These are phyloP conservation scores for Danaus plexippus DNA, from an alignment of 1,140 invertebrate genomes.

Conservation along the genomic window DNA sequence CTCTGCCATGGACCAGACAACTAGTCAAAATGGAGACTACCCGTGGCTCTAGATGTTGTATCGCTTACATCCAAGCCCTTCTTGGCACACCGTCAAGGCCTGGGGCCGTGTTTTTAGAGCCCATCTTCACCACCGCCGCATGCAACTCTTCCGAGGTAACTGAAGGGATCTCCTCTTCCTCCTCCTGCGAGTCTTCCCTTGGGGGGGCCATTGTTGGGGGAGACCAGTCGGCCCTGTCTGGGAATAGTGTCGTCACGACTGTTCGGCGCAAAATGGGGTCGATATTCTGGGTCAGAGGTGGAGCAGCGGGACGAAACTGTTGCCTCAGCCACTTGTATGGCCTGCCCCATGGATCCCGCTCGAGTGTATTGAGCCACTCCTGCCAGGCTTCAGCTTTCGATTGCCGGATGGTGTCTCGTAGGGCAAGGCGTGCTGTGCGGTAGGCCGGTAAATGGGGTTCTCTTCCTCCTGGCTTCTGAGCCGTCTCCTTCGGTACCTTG, in stretches of 20 bases:
- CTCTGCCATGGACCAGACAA: background rate
- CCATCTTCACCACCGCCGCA: background rate
- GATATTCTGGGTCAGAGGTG: conserved; percentile 9
- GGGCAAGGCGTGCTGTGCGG: no score
- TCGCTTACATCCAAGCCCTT: no score
- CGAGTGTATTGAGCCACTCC: conserved; percentile 1
- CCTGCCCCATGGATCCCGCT: conserved; percentile 19
- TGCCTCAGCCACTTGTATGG: conserved; percentile 9
- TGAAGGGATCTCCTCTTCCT: no score
- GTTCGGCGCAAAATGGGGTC: conserved; percentile 1
- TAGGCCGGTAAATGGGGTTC: no score
- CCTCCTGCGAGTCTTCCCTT: background rate
- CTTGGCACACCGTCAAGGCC: no score
- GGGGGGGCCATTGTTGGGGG: conserved; percentile 2
- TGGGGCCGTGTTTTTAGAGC: background rate
- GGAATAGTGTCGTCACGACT: background rate
- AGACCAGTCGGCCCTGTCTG: background rate
- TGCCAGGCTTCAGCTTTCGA: no score
- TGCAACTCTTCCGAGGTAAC: background rate
- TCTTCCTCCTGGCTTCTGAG: no score
- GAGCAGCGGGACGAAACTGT: conserved; percentile 7
- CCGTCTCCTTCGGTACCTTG: no score
- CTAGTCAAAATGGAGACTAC: background rate
- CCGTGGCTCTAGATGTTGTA: no score
- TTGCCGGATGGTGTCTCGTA: no score